A percentile compares a stretch with the other conserved stretches of the same genome.
Conservation (phyloP, 53 echinoderm and acorn worm genomes). For the Stichopus horrens region DNA sequence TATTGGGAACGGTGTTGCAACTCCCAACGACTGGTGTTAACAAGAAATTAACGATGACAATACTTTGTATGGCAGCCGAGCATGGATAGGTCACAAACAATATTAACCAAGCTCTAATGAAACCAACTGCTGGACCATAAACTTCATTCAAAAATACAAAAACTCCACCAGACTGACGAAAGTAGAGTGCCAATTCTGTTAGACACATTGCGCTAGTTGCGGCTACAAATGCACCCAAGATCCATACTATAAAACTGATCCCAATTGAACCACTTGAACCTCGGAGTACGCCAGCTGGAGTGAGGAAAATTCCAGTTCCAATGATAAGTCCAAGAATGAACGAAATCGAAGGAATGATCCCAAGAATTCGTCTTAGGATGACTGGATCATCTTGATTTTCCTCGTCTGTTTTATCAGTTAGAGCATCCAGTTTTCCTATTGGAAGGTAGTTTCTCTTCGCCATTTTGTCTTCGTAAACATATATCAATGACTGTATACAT, state of each 20-base stretch:
- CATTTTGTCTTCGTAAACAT: too few relatives aligned
- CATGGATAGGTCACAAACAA: not conserved
- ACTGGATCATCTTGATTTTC: too few relatives aligned
- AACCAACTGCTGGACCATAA: not conserved
- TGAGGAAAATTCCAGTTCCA: not conserved
- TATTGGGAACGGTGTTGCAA: not conserved
- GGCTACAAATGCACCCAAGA: not conserved
- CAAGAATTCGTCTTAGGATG: too few relatives aligned
- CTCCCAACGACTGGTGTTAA: not conserved
- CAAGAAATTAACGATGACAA: conserved; percentile 10
- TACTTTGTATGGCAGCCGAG: conserved; percentile 21
- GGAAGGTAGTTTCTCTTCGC: too few relatives aligned
- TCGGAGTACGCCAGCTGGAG: conserved; percentile 1
- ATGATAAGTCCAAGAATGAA: conserved; percentile 14
- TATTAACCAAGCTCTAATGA: not conserved
- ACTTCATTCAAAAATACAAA: not conserved
- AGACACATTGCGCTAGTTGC: conserved; percentile 10
- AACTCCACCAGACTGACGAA: conserved; percentile 3
- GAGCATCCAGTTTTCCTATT: too few relatives aligned
- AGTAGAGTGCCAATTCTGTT: conserved; percentile 17
- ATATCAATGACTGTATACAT: too few relatives aligned
- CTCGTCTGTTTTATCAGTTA: too few relatives aligned
- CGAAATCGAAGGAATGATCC: not conserved
- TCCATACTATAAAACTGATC: conserved; percentile 12
- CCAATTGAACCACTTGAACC: not conserved